These are phyloP conservation scores for Drosophila parvula DNA, from an alignment of 1,140 invertebrate genomes.

Conservation along the genomic window DNA sequence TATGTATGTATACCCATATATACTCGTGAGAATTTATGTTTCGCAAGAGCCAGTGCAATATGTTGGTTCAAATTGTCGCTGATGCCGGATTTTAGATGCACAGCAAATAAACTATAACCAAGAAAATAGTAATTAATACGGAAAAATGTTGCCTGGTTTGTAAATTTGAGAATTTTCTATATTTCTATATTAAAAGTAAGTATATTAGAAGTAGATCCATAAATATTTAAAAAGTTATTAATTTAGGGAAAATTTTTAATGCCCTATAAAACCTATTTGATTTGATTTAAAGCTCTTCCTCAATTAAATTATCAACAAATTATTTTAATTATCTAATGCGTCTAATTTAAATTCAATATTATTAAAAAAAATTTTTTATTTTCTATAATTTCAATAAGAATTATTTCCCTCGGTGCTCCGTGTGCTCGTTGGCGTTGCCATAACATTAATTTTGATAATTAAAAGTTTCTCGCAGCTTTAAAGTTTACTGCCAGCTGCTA, in stretches of 20 bases:
- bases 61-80: slow-evolving; percentile 41
- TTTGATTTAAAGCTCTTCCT: not conserved
- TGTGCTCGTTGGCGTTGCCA: slow-evolving; percentile 54
- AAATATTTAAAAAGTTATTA: not conserved
- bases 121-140: not conserved
- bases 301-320: not conserved
- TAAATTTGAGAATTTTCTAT: not conserved
- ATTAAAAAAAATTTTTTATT: too few relatives aligned
- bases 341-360: too few relatives aligned
- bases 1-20: not conserved
- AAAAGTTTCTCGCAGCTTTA: slow-evolving; percentile 75
- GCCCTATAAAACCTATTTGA: not conserved
- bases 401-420: slow-evolving; percentile 4
- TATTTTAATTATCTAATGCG: too few relatives aligned
- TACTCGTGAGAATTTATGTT: not conserved
- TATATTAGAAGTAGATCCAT: too few relatives aligned
- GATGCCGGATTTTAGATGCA: slow-evolving; percentile 19
- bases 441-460: slow-evolving; percentile 82
- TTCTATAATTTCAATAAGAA: too few relatives aligned
- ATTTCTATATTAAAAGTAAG: not conserved
- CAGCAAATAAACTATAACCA: not conserved
- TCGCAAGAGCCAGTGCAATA: slow-evolving; percentile 7
- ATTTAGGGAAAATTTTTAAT: not conserved
- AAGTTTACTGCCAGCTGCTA: slow-evolving; percentile 63
- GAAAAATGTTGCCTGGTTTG: rapidly evolving